Percentiles rank a stretch among this genome's conserved stretches.
Conservation (phyloP, 2,888 invertebrate genomes). For the Bombylius discolor region DNA sequence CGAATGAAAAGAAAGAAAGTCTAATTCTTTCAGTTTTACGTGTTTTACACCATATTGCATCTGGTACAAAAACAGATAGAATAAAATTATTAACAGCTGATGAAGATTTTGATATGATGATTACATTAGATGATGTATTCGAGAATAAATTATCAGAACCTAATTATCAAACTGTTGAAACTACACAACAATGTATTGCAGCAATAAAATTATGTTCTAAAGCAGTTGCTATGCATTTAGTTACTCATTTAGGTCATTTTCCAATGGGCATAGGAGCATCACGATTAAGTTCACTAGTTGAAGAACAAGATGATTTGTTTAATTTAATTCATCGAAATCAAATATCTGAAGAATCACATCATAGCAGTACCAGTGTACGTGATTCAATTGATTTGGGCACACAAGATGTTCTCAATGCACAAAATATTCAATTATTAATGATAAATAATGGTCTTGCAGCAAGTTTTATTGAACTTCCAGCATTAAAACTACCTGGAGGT, state of each 20-base stretch:
- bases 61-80: conserved; percentile 28
- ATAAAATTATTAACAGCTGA: conserved; percentile 31
- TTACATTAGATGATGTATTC: conserved; percentile 29
- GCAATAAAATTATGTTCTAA: conserved; percentile 47
- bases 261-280: conserved; percentile 84
- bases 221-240: conserved; percentile 62
- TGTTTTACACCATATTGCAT: conserved; percentile 40
- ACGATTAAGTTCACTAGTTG: conserved; percentile 75
- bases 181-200: conserved; percentile 39
- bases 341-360: not conserved
- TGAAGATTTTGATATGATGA: conserved; percentile 35
- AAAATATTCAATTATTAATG: conserved; percentile 76
- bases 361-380: conserved; percentile 11
- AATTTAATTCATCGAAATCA: conserved; percentile 5
- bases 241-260: conserved; percentile 88
- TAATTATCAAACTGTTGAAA: conserved; percentile 32
- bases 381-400: conserved; percentile 56
- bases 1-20: conserved; percentile 31
- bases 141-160: conserved; percentile 27
- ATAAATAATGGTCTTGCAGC: conserved; percentile 70
- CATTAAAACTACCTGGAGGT: conserved; percentile 65
- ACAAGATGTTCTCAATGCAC: conserved; percentile 67
- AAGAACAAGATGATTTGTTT: conserved; percentile 77
- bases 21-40: conserved; percentile 58
- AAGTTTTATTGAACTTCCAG: conserved; percentile 80